phyloP scores from a whole-genome alignment of 1,140 invertebrate species.

The Cardiocondyla obscurior region DNA sequence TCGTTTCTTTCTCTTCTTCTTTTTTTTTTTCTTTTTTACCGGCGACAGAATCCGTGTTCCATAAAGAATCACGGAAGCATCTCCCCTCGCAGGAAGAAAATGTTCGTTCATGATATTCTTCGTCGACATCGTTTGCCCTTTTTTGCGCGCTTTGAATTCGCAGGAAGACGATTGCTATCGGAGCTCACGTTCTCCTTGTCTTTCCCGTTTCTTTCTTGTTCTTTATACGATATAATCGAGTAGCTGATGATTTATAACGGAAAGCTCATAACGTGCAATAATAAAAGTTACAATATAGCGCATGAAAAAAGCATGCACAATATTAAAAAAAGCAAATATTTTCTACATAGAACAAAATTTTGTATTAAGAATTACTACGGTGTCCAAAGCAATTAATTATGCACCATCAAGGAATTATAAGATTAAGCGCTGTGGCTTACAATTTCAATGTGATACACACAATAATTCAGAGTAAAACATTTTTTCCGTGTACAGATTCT shows the following conservation, averaged over 20 bases:
- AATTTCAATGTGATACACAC: too few species aligned
- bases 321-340: not conserved
- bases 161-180: conserved; percentile 6
- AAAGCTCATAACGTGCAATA: not conserved
- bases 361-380: too few species aligned
- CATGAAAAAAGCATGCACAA: not conserved
- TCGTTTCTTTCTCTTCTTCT: too few species aligned
- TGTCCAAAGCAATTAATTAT: too few species aligned
- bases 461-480: too few species aligned
- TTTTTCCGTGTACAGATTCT: too few species aligned
- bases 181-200: not conserved
- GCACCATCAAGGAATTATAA: too few species aligned
- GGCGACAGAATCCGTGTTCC: conserved; percentile 11
- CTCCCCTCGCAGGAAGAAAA: not conserved
- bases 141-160: conserved; percentile 28
- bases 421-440: too few species aligned
- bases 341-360: too few species aligned
- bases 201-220: not conserved
- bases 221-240: not conserved
- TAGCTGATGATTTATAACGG: not conserved
- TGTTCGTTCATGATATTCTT: conserved; percentile 31
- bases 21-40: not conserved
- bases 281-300: conserved; percentile 6
- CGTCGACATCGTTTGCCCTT: conserved; percentile 20
- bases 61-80: conserved; percentile 10